Evolutionary conservation across 2,113 vertebrate species (phyloP).

Genomic region (human): DNA sequence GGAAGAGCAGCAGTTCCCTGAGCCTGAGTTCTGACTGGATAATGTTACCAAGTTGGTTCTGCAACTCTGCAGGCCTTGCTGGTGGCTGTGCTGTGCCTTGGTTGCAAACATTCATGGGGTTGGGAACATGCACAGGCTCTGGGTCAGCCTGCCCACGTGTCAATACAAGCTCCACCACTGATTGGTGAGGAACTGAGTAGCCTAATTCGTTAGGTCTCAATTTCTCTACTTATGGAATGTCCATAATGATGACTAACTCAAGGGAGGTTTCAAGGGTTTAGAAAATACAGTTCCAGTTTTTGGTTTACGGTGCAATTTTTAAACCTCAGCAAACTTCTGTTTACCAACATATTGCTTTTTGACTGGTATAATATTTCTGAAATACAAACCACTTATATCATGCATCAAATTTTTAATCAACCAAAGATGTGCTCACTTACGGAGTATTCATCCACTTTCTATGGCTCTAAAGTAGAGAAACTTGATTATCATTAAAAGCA

Average conservation of each 20-base stretch:
- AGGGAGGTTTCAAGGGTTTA: not conserved
- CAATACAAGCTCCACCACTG: not conserved
- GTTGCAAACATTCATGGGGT: not conserved
- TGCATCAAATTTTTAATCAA: not conserved
- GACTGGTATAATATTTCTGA: not conserved
- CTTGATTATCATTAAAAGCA: not conserved
- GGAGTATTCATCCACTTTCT: not conserved
- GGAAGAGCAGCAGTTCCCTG: not conserved
- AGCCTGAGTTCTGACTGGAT: not conserved
- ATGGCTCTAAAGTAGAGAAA: constrained; percentile 3
- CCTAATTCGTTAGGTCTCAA: not conserved
- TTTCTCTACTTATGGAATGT: not conserved
- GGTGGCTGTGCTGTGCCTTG: not conserved
- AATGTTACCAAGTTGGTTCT: not conserved
- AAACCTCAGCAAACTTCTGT: not conserved
- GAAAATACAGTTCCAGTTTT: constrained; percentile 8
- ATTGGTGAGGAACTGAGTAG: not conserved
- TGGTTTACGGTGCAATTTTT: not conserved
- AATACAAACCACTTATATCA: not conserved
- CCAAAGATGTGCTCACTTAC: not conserved
- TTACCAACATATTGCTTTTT: not conserved
- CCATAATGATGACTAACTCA: not conserved
- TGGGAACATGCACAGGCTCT: not conserved
- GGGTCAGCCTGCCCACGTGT: not conserved
- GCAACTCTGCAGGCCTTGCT: not conserved